phyloP scores from a whole-genome alignment of 2,797 vertebrate genomes.

The Bradypus variegatus region DNA sequence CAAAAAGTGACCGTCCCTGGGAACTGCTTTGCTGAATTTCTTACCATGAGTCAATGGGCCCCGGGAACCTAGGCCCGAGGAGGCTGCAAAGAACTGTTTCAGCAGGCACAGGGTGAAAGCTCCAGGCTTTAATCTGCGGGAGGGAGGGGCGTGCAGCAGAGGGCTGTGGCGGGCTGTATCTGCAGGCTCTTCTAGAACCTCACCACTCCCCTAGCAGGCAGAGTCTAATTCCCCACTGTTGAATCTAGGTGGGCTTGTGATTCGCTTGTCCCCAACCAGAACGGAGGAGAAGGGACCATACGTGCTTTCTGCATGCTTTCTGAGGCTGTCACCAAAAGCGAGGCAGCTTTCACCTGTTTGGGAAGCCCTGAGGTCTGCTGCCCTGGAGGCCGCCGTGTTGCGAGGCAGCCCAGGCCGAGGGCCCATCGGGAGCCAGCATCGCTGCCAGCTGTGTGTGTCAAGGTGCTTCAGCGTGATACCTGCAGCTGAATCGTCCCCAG shows the following conservation, averaged over 20 bases:
- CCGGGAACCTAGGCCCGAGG: background rate
- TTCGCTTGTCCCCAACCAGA: background rate
- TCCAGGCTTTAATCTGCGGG: background rate
- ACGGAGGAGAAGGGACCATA: background rate
- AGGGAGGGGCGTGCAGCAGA: background rate
- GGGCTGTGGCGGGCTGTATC: background rate
- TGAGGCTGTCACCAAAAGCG: background rate
- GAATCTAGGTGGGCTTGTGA: background rate
- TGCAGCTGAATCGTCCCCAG: background rate
- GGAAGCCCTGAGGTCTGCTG: background rate
- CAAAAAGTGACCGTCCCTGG: background rate
- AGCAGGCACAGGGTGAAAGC: background rate
- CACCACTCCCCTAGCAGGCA: rapidly evolving
- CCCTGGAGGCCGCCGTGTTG: background rate
- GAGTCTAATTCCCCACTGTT: background rate
- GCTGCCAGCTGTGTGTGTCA: rapidly evolving
- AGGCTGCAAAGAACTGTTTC: background rate
- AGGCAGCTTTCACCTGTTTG: background rate
- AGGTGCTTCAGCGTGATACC: background rate
- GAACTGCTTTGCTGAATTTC: background rate
- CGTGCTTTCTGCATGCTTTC: background rate
- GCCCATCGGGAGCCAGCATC: background rate
- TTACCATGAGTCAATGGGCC: background rate
- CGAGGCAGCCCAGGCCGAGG: background rate
- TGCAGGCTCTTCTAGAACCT: background rate